A percentile compares a stretch with the other conserved stretches of the same genome.
Evolutionary conservation across 1,140 invertebrate species (phyloP).

Genomic region (Musca domestica): DNA sequence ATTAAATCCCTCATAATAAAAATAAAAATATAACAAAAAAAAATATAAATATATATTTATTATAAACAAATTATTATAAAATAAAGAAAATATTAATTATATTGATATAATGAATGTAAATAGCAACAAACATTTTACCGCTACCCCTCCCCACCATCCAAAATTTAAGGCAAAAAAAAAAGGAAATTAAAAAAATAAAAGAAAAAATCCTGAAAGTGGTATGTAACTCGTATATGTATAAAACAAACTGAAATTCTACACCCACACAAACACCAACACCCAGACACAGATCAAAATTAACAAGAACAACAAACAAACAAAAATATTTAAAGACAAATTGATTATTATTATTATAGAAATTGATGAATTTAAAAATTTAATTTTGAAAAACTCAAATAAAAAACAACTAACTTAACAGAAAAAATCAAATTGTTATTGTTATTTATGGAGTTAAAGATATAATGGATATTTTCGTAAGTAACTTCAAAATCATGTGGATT

Average conservation of each 20-base stretch:
- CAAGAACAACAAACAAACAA: not conserved
- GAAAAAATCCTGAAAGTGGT: too few species aligned
- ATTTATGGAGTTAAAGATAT: too few species aligned
- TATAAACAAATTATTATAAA: not conserved
- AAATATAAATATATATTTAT: not conserved
- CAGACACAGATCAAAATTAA: too few species aligned
- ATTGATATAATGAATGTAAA: not conserved
- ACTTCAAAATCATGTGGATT: too few species aligned
- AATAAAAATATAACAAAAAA: not conserved
- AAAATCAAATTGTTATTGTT: not conserved
- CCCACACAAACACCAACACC: too few species aligned
- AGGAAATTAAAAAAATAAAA: not conserved
- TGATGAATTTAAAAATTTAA: constrained; percentile 17
- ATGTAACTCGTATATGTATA: constrained; percentile 5
- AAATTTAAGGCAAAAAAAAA: too few species aligned
- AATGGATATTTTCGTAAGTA: too few species aligned
- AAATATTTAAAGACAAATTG: not conserved
- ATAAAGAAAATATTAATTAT: not conserved
- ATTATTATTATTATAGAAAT: constrained; percentile 2
- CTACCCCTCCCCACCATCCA: too few species aligned
- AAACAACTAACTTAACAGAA: not conserved
- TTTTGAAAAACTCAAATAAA: constrained; percentile 19
- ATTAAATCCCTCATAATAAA: too few species aligned
- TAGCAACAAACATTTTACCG: not conserved
- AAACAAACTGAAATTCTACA: not conserved